These are phyloP conservation scores for Strongylocentrotus purpuratus DNA, from an alignment of 35 echinoderm and acorn worm species.

Conservation along the genomic window DNA sequence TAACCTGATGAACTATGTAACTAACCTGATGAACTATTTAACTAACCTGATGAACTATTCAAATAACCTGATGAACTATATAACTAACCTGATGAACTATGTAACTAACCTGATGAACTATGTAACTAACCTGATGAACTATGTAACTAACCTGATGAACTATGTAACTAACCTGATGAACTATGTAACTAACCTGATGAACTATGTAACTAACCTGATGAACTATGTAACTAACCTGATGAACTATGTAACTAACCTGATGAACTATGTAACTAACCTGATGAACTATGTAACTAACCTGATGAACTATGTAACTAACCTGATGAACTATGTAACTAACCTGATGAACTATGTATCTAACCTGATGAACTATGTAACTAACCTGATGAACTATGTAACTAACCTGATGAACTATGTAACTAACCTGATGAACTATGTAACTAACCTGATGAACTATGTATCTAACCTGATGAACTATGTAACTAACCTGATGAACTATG, in stretches of 20 bases:
- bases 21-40: constrained; percentile 61
- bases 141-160: constrained; percentile 61
- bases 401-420: constrained; percentile 61
- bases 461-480: too few species aligned
- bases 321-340: constrained; percentile 59
- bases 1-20: neutral
- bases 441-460: constrained; percentile 91
- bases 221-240: constrained; percentile 60
- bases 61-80: too few species aligned
- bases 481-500: constrained; percentile 62
- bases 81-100: constrained; percentile 64
- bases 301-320: constrained; percentile 54
- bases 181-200: constrained; percentile 62
- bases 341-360: too few species aligned
- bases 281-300: constrained; percentile 55
- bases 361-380: neutral
- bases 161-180: constrained; percentile 61
- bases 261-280: constrained; percentile 60
- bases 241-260: constrained; percentile 56
- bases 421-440: constrained; percentile 61
- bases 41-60: constrained; percentile 88
- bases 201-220: constrained; percentile 63
- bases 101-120: constrained; percentile 62
- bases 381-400: constrained; percentile 61
- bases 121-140: constrained; percentile 62